Evolutionary conservation across 2,888 invertebrate species (phyloP).

Genomic region (Agrotis segetum): DNA sequence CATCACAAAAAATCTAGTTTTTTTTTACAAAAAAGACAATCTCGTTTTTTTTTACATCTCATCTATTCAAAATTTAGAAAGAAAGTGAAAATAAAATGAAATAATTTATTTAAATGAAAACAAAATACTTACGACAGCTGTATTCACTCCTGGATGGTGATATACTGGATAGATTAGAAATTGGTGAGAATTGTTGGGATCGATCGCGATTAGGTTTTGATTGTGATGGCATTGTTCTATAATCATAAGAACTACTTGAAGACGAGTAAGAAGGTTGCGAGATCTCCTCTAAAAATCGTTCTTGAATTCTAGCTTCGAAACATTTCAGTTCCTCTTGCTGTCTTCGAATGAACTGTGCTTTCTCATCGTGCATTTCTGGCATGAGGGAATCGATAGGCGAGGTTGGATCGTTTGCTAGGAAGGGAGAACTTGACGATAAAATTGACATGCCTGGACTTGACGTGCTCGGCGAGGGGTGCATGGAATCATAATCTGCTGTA

Average conservation of each 20-base stretch:
- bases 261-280: conserved; percentile 53
- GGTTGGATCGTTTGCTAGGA: conserved; percentile 1
- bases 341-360: conserved; percentile 23
- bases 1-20: too few relatives aligned
- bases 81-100: background rate
- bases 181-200: conserved; percentile 64
- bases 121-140: conserved; percentile 71
- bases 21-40: too few relatives aligned
- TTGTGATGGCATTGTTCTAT: conserved; percentile 26
- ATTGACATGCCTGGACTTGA: conserved; percentile 14
- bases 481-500: background rate
- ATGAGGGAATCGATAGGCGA: conserved; percentile 31
- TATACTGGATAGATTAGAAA: conserved; percentile 30
- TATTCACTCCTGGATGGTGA: conserved; percentile 62
- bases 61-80: too few relatives aligned
- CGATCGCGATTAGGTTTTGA: conserved; percentile 4
- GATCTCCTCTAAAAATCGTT: conserved; percentile 19
- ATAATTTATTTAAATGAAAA: background rate
- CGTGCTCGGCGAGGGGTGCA: conserved; percentile 15
- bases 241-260: conserved; percentile 48
- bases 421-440: background rate
- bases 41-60: too few relatives aligned
- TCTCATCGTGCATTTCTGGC: conserved; percentile 46
- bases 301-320: conserved; percentile 5
- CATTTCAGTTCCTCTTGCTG: conserved; percentile 26